Evolutionary conservation across 2,797 vertebrate genomes (phyloP).

Genomic region (Pangasius larnaudii): DNA sequence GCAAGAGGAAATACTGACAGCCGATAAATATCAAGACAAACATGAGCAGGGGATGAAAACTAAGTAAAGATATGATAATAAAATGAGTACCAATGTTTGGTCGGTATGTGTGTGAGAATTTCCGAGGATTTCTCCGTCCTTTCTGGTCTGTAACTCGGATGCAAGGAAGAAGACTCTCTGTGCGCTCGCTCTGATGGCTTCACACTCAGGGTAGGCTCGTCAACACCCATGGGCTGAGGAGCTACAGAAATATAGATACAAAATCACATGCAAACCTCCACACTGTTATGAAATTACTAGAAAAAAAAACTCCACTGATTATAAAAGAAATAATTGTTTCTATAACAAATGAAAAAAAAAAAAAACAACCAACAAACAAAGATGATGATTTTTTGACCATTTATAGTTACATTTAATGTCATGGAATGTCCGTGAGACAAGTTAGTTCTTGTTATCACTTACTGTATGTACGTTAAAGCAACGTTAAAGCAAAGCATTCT

Average conservation of each 20-base stretch:
- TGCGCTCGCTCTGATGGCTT: constrained; percentile 7
- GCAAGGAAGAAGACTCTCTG: neutral
- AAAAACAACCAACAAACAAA: too few relatives aligned
- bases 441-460: neutral
- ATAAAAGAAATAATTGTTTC: neutral
- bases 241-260: constrained; percentile 28
- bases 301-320: neutral
- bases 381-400: too few relatives aligned
- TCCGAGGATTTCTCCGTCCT: constrained; percentile 16
- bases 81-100: constrained; percentile 44
- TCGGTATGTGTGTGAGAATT: constrained; percentile 3
- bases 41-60: neutral
- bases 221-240: neutral
- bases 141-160: neutral
- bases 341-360: neutral
- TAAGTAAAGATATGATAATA: neutral
- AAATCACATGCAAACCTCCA: neutral
- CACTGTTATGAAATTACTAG: neutral
- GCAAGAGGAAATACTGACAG: neutral
- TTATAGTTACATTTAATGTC: too few relatives aligned
- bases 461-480: neutral
- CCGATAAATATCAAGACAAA: neutral
- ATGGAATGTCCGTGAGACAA: neutral
- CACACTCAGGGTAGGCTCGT: neutral
- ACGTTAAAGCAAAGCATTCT: too few relatives aligned